Evolutionary conservation across 2,113 vertebrate species (phyloP).

Genomic region (Gasterosteus aculeatus): DNA sequence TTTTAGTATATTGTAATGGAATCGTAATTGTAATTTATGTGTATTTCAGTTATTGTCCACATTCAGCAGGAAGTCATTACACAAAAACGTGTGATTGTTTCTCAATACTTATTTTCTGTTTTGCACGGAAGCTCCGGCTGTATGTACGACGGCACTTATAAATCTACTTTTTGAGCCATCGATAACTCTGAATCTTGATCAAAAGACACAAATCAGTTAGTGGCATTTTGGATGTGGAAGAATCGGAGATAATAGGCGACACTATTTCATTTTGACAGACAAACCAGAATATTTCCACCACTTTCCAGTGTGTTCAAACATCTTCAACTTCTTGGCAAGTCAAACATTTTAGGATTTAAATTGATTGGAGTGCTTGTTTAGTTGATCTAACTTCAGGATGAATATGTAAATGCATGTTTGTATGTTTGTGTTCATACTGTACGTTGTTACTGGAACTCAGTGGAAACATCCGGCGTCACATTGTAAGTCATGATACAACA

Average conservation of each 20-base stretch:
- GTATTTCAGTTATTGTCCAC: background rate
- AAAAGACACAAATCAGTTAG: background rate
- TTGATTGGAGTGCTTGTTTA: background rate
- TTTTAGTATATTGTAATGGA: background rate
- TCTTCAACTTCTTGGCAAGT: background rate
- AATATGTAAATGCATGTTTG: background rate
- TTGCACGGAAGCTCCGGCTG: background rate
- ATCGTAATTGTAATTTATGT: too few relatives aligned
- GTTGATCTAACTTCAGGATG: background rate
- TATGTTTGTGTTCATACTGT: slow-evolving; percentile 13
- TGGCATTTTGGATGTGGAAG: slow-evolving; percentile 22
- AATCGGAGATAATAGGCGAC: slow-evolving; percentile 44
- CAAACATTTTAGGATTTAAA: background rate
- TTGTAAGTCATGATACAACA: background rate
- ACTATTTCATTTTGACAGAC: slow-evolving; percentile 45
- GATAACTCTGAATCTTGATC: slow-evolving; percentile 11
- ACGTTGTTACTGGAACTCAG: background rate
- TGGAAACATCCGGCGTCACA: background rate
- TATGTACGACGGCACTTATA: background rate
- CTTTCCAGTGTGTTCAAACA: slow-evolving; percentile 16
- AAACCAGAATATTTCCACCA: slow-evolving; percentile 54
- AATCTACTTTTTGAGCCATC: background rate
- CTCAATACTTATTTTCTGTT: background rate
- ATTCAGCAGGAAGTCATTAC: background rate
- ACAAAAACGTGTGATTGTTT: slow-evolving; percentile 7